Evolutionary conservation across 2,797 vertebrate genomes (phyloP), one percentile per base, ranked within the genome.

Genomic region (Ptychobarbus kaznakovi): DNA sequence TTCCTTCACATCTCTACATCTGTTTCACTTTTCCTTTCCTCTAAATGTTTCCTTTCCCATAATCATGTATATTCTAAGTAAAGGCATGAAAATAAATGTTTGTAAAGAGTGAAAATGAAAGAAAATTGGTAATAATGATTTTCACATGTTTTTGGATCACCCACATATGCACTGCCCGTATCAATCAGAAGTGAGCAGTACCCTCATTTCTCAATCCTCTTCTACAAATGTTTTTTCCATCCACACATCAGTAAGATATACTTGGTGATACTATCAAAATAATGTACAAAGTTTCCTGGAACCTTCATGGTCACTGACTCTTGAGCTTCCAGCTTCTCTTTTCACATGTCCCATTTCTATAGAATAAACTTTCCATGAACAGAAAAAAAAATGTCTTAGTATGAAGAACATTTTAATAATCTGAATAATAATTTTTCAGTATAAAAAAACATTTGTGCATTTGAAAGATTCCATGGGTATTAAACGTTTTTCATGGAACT

Each of bases 21-120:
- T 75, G 18, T 25, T 77, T 63, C 6, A 80, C n/a, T 78, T 89
- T 75, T 10, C 9, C 7, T 28, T 32, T 75, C 35, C 12, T 66
- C 8, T 25, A 85, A 51, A 82, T 80, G 51, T 68, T 75, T 35
- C 44, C 28, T 49, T 38, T 81, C 28, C 35, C 2, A 7, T 65
- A 77, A 70, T 49, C 6, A 4, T 20, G 51, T 18, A 0, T 51
- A 56, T 51, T 63, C 15, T 8, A 76, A n/a, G 49, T 15, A 44
- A 81, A 63, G 22, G 38, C 42, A 51, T 2, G 0, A 46, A 13
- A 49, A 53, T 51, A 25, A 1, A 20, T 22, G 20, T 76, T 83
- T 75, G 58, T 49, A 40, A 20, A 28, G 16, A 22, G 15, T 77
- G 2, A 81, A 70, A 69, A 15, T 40, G 46, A 35, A 51, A 81